Conservation (phyloP, 2,888 invertebrate genomes). For the Dusona sp. region DNA sequence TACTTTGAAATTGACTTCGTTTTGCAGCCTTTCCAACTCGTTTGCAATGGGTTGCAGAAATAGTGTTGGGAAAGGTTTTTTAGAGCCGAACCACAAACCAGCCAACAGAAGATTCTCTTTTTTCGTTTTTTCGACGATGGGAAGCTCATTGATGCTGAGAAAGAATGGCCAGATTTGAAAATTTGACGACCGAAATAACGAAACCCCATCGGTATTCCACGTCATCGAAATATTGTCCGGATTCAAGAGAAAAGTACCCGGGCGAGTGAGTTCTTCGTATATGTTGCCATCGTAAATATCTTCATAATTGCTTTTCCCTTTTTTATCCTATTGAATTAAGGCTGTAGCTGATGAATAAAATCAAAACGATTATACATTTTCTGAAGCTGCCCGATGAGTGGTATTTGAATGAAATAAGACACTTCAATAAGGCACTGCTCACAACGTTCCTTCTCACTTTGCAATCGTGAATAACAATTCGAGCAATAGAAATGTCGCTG, state of each 20-base stretch:
- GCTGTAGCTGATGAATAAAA: too few species aligned
- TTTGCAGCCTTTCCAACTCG: background rate
- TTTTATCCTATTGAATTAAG: too few species aligned
- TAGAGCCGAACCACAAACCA: slow-evolving; percentile 68
- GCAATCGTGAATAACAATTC: too few species aligned
- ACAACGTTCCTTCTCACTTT: too few species aligned
- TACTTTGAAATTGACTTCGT: slow-evolving; percentile 14
- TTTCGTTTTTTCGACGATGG: slow-evolving; percentile 59
- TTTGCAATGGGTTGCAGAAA: slow-evolving; percentile 8
- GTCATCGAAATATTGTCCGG: slow-evolving; percentile 69
- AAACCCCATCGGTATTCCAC: slow-evolving; percentile 72
- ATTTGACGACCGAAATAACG: slow-evolving; percentile 70
- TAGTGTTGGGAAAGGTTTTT: slow-evolving; percentile 63
- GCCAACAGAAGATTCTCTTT: slow-evolving; percentile 65
- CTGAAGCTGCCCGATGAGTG: too few species aligned
- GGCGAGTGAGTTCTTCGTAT: slow-evolving; percentile 44
- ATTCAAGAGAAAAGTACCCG: slow-evolving; percentile 49
- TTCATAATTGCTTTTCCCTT: slow-evolving; percentile 40
- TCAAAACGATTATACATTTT: too few species aligned
- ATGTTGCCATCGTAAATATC: slow-evolving; percentile 62
- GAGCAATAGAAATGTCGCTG: too few species aligned
- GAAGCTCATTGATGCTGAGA: slow-evolving; percentile 67
- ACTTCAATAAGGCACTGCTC: too few species aligned
- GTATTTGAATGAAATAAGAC: too few species aligned
- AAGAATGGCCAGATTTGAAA: slow-evolving; percentile 70